Evolutionary conservation across 2,113 vertebrate genomes (phyloP), one percentile per base, ranked within the genome.

Genomic region (Reinhardtius hippoglossoides): DNA sequence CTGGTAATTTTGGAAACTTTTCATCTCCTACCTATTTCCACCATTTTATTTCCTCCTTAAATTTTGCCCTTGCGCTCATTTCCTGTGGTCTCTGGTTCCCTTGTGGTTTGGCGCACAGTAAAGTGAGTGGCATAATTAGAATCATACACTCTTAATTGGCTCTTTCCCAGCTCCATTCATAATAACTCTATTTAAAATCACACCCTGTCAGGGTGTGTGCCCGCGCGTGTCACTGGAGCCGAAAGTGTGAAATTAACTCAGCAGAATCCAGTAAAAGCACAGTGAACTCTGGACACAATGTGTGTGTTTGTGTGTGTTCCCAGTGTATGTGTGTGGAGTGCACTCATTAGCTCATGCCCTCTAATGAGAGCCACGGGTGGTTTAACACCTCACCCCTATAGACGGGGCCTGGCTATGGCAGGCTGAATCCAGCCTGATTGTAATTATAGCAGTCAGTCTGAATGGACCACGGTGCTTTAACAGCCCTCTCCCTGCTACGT

Each of bases 141-240:
- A 86, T 92, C 90, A 91, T 81, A 83, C 85, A 79, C 76, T 83
- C 87, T 62, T 92, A 92, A 94, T 92, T 93, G 89, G 82, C 87
- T 85, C 76, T 71, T 88, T 87, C 81, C 77, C 68, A 82, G 76
- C 66, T 84, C 78, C 81, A 88, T 89, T 91, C 88, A 88, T 86
- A 91, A 91, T 82, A 85, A 75, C 65, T 68, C 83, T 65, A 74
- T 89, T 93, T 89, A 86, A 89, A 91, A 85, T 79, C 74, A 59
- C 79, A 76, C 79, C 77, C 59, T 86, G 59, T 85, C 67, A 66
- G 74, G 62, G 80, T 68, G 62, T 9, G 59, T 42, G 60, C 35
- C 20, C 20, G 35, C 13, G 59, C n/a, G 35, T 62, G 86, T 82
- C 78, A 87, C 87, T 58, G 76, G 73, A 86, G 86, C 84, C 86